Percentiles rank a stretch among this genome's conserved stretches.
Evolutionary conservation across 1,140 invertebrate species (phyloP).

Genomic region (Cydia amplana): DNA sequence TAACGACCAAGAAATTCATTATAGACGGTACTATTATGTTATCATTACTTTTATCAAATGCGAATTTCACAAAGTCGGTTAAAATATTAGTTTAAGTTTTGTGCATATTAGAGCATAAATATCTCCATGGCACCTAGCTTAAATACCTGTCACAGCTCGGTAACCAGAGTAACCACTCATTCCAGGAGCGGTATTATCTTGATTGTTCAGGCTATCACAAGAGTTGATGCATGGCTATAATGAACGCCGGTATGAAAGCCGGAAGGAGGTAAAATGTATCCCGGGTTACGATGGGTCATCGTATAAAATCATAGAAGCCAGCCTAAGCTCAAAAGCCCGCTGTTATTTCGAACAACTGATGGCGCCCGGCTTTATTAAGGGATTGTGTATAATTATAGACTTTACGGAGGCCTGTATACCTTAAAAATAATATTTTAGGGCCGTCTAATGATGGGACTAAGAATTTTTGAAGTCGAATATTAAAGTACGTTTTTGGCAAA

Average conservation of each 20-base stretch:
- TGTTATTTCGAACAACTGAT: conserved; percentile 27
- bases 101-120: no score
- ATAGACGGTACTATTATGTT: no score
- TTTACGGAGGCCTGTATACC: not conserved
- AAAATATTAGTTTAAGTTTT: no score
- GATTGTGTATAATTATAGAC: conserved; percentile 8
- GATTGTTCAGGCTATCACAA: conserved; percentile 26
- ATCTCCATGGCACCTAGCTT: not conserved
- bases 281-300: conserved; percentile 25
- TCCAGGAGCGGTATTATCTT: conserved; percentile 10
- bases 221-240: conserved; percentile 28
- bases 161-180: not conserved
- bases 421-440: not conserved
- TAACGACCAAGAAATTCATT: no score
- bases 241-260: conserved; percentile 19
- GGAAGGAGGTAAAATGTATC: conserved; percentile 4
- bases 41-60: no score
- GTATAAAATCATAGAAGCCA: conserved; percentile 27
- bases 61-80: no score
- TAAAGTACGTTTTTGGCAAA: not conserved
- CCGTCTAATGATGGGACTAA: not conserved
- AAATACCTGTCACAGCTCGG: not conserved
- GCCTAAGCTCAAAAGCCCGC: conserved; percentile 24
- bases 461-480: not conserved
- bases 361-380: conserved; percentile 17